Conservation (phyloP, 2,888 invertebrate species). For the Tenthredo mesomela region DNA sequence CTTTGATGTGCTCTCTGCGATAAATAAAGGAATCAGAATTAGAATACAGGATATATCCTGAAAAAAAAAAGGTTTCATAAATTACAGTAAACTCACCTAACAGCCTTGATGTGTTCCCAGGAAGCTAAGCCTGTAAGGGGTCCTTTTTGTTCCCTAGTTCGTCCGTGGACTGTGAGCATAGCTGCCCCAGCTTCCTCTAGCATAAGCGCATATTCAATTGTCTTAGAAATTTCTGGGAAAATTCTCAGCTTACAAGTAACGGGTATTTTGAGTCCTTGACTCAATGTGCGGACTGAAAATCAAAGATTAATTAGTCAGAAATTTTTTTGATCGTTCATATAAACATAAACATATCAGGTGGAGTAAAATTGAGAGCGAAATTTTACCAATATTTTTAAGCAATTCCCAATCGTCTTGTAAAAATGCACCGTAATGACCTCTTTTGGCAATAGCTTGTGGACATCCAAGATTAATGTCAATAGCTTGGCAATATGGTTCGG, state of each 20-base stretch:
- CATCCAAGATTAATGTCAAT: constrained; percentile 99
- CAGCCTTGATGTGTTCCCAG: constrained; percentile 95
- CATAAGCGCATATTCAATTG: constrained; percentile 96
- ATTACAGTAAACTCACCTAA: constrained; percentile 82
- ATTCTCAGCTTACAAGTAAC: constrained; percentile 98
- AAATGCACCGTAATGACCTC: constrained; percentile 98
- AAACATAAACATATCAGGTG: not conserved
- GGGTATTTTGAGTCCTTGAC: constrained; percentile 87
- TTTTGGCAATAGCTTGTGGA: constrained; percentile 97
- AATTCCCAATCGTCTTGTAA: constrained; percentile 97
- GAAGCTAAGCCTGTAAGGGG: constrained; percentile 95
- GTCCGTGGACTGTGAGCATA: constrained; percentile 96
- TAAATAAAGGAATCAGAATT: constrained; percentile 56
- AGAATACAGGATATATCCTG: not conserved
- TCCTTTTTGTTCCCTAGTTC: constrained; percentile 98
- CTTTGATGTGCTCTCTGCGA: constrained; percentile 88
- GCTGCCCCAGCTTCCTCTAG: constrained; percentile 95
- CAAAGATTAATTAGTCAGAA: constrained; percentile 47
- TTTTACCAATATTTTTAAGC: constrained; percentile 88
- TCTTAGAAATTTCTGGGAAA: constrained; percentile 91
- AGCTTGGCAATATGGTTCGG: constrained; percentile 94
- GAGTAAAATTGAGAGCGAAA: constrained; percentile 27
- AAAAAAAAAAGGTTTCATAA: not conserved
- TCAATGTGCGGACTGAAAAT: constrained; percentile 85
- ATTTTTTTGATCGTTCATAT: not conserved